These are phyloP conservation scores for Amphimedon queenslandica DNA, from an alignment of 37 sponge, comb jelly and placozoan genomes.

Conservation along the genomic window DNA sequence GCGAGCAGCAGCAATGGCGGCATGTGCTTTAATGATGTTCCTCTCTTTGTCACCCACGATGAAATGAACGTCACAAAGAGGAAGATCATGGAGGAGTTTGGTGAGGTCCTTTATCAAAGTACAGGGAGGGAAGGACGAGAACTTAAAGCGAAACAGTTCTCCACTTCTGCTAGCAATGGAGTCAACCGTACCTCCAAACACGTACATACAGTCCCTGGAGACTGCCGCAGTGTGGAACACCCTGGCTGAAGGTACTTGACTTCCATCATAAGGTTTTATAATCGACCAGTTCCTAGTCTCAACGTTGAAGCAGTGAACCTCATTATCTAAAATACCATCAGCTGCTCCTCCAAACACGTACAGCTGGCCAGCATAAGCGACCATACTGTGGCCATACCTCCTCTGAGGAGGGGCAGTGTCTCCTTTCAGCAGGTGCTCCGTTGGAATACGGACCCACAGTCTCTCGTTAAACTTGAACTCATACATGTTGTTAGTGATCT, in stretches of 20 bases:
- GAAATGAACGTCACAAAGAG: conserved; percentile 84
- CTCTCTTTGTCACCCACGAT: conserved; percentile 48
- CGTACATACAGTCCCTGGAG: conserved; percentile 74
- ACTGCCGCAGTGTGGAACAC: conserved; percentile 93
- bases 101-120: conserved; percentile 80
- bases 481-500: conserved; percentile 92
- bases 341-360: conserved; percentile 95
- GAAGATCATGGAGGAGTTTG: conserved; percentile 51
- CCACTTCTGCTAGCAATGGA: conserved; percentile 69
- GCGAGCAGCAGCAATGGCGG: conserved; percentile 78
- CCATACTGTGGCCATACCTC: conserved; percentile 96
- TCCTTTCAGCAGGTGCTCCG: conserved; percentile 69
- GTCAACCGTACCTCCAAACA: conserved; percentile 90
- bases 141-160: conserved; percentile 71
- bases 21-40: conserved; percentile 79
- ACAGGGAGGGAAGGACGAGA: conserved; percentile 86
- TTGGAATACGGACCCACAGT: conserved; percentile 72
- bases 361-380: conserved; percentile 68
- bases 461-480: conserved; percentile 80
- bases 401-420: conserved; percentile 82
- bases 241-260: conserved; percentile 71
- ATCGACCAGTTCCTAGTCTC: conserved; percentile 79
- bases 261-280: conserved; percentile 65
- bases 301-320: conserved; percentile 88
- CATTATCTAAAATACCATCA: conserved; percentile 77